Base-by-base conservation (phyloP, 2,888 invertebrate genomes). In the Ornithoptera alexandrae region DNA sequence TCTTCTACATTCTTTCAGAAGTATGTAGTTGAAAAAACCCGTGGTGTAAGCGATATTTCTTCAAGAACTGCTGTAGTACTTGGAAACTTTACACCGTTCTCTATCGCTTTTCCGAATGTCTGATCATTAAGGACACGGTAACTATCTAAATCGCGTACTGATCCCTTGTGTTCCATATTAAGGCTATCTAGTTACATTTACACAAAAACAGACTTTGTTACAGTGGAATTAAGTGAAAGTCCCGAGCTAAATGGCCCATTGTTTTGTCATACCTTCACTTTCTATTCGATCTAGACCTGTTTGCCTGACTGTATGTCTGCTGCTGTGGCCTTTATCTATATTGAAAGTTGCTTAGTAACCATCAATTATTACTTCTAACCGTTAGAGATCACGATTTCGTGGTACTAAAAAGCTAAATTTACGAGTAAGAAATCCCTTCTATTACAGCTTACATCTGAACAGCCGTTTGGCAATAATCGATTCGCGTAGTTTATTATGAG, bases 271-370 rank as follows among this genome's bases (percentile, higher is more conserved):
- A 59, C 60, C 24, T 64, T 65, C 62, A 68, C 68, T 71, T 71
- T 71, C 71, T 68, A 71, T 57, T 58, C 71, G 58, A 71, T 71
- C 71, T 68, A 71, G 71, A 71, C 68, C 62, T 59, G 71, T 71
- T 59, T 58, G 71, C 36, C 68, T 66, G 67, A 22, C 68, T 67
- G 59, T 67, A 59, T 57, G 71, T 71, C 65, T 59, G 59, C 36
- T 60, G 39, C 12, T 18, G 15, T 17, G 59, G 64, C 71, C 67
- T 71, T 65, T 61, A 70, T 70, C 67, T 70, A 65, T 65, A 65
- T 62, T 39, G 68, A 71, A 65, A 71, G 67, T 67, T 65, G 67
- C 70, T 46, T 67, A 59, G 66, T 66, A 64, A 68, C 63, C 50
- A 70, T 62, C 69, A 70, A 66, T 69, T 69, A 69, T 65, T 69